phyloP scores from a whole-genome alignment of 2,797 vertebrate genomes.

The Salmo trutta region DNA sequence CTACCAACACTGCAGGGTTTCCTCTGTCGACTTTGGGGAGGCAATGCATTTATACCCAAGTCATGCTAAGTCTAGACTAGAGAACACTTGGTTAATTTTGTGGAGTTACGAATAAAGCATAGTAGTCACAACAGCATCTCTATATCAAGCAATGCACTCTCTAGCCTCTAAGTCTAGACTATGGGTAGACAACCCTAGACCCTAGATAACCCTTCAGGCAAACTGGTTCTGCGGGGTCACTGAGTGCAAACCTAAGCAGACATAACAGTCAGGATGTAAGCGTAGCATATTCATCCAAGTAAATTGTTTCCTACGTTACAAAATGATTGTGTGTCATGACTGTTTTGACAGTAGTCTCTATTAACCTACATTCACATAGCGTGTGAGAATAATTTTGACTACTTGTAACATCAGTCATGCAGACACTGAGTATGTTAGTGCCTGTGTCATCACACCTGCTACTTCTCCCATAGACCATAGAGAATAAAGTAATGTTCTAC shows the following conservation, averaged over 20 bases:
- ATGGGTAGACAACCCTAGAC: conserved; percentile 20
- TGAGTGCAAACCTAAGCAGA: conserved; percentile 44
- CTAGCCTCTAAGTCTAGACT: conserved; percentile 62
- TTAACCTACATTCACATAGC: not conserved
- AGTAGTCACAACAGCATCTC: conserved; percentile 59
- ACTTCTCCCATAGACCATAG: not conserved
- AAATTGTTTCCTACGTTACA: not conserved
- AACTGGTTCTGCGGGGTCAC: conserved; percentile 44
- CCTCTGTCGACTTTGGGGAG: conserved; percentile 20
- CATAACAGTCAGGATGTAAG: conserved; percentile 7
- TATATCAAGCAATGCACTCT: conserved; percentile 50
- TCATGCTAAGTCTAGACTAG: conserved; percentile 37
- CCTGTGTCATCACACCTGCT: not conserved
- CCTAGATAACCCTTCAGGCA: conserved; percentile 42
- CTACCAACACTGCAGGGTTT: conserved; percentile 35
- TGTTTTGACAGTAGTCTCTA: not conserved
- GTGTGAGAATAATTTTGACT: not conserved
- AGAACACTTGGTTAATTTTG: conserved; percentile 66
- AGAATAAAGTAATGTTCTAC: not conserved
- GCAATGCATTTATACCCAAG: conserved; percentile 21
- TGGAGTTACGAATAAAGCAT: conserved; percentile 57
- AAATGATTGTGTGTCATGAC: not conserved
- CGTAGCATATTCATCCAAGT: not conserved
- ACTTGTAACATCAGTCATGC: not conserved
- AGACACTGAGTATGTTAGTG: not conserved